Base-by-base conservation (phyloP, 2,888 invertebrate genomes). In the Luperina nickerlii region DNA sequence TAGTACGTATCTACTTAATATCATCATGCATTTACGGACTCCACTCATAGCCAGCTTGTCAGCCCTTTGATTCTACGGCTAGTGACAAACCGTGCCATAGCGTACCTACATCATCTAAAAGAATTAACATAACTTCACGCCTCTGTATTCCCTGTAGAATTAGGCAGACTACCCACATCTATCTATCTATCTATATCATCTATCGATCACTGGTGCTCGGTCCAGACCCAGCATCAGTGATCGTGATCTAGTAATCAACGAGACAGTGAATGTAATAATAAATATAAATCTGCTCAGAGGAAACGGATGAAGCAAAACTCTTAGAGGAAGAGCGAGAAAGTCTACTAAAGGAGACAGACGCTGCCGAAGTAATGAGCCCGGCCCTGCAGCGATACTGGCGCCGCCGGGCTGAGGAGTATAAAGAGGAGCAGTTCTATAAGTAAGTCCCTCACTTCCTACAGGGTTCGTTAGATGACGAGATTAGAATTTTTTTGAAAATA, bases 401-500 rank as follows among this genome's bases (percentile, higher is more conserved):
- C 2, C 93, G 94, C 0, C 94, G 96, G 1, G 93, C 90, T 0
- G 96, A 95, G 62, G 96, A 96, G 76, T 83, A 82, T 1, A 95
- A 95, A 65, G 95, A 96, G 79, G 95, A 96, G 81, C 91, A 94
- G 69, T 96, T 96, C 82, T 95, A 94, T 85, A 91, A 89, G 96
- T 95, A 73, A 91, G 91, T 76, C 1, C 20, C 8, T 27, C 3
- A 45, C 24, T 48, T 18, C 6, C 6, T 2, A 24, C 38, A 45
- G 6, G 15, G 20, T 32, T 76, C n/a, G 18, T 18, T 48, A n/a
- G n/a, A 18, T 76, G 15, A 20, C 1, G 38, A 76, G n/a, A 62
- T 57, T 5, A 42, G 54, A 45, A 27, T 20, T 13, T 18, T 27
- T 0, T 11, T 48, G 20, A 27, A 48, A 42, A 27, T 54, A 27